phyloP scores from a whole-genome alignment of 2,888 invertebrate species.

The Drosophila anomalata region DNA sequence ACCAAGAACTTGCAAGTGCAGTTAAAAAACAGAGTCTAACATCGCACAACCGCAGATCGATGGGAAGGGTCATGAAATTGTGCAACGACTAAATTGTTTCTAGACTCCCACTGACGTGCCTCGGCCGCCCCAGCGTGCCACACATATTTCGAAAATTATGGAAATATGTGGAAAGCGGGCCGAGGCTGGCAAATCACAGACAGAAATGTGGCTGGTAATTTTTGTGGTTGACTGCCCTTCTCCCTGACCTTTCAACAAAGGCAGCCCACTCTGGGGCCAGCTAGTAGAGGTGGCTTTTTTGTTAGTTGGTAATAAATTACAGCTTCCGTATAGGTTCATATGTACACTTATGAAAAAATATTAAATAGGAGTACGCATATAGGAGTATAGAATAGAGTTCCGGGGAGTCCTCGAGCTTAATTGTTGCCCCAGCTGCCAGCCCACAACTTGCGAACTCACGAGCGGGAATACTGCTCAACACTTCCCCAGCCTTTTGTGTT shows the following conservation, averaged over 20 bases:
- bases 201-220: slow-evolving; percentile 21
- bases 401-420: not conserved
- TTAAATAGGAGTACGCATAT: not conserved
- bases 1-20: slow-evolving; percentile 66
- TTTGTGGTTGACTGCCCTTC: slow-evolving; percentile 16
- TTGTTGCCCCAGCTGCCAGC: slow-evolving; percentile 22
- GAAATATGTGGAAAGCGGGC: slow-evolving; percentile 53
- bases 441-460: not conserved
- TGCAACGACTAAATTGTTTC: slow-evolving; percentile 55
- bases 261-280: slow-evolving; percentile 17
- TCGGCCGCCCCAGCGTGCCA: not conserved
- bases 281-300: slow-evolving; percentile 5
- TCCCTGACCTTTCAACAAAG: not conserved
- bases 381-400: not conserved
- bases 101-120: slow-evolving; percentile 3
- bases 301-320: not conserved
- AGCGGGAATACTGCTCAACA: slow-evolving; percentile 1
- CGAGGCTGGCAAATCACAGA: slow-evolving; percentile 36
- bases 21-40: slow-evolving; percentile 47
- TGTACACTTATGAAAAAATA: not conserved
- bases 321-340: not conserved
- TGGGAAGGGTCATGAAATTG: slow-evolving; percentile 27
- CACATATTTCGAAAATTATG: slow-evolving; percentile 56
- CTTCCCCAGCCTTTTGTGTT: not conserved
- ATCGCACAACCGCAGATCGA: slow-evolving; percentile 46